phyloP scores from a whole-genome alignment of 1,140 invertebrate species.

The Plutomurus gul region DNA sequence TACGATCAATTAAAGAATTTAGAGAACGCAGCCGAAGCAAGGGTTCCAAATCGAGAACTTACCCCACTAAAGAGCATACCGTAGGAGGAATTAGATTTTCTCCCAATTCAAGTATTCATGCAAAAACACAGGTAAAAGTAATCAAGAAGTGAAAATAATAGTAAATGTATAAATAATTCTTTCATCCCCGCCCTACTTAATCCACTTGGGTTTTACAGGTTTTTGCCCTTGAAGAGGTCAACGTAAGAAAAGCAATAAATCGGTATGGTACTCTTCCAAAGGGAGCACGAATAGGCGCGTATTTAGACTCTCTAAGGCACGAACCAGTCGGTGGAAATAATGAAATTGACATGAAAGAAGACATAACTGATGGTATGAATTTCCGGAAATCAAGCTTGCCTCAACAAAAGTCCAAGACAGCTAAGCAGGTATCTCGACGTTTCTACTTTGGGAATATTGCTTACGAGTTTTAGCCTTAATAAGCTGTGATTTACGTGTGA shows the following conservation, averaged over 20 bases:
- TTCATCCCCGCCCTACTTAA: conserved; percentile 2
- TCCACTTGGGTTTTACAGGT: conserved; percentile 66
- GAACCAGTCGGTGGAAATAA: conserved; percentile 61
- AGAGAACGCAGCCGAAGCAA: conserved; percentile 15
- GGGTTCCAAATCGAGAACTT: conserved; percentile 50
- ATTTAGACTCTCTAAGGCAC: conserved; percentile 85
- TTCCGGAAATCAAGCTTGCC: conserved; percentile 55
- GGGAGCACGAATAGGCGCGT: conserved; percentile 78
- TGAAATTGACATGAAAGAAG: conserved; percentile 63
- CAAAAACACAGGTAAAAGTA: conserved; percentile 59
- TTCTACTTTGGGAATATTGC: not conserved
- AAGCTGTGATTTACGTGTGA: not conserved
- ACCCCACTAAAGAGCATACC: conserved; percentile 51
- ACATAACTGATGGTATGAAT: conserved; percentile 48
- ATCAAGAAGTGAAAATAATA: no score
- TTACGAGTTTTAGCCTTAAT: not conserved
- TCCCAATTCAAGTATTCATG: conserved; percentile 24
- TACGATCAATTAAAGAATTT: conserved; percentile 35
- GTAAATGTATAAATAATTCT: not conserved
- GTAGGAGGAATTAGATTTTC: conserved; percentile 21
- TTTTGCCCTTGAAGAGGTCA: conserved; percentile 91
- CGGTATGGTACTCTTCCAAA: conserved; percentile 96
- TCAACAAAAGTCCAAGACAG: conserved; percentile 54
- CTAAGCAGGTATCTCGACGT: conserved; percentile 39
- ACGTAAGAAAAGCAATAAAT: conserved; percentile 93